Evolutionary conservation across 2,113 vertebrate genomes (phyloP), one percentile per base, ranked within the genome.

Genomic region (Stegastes partitus): DNA sequence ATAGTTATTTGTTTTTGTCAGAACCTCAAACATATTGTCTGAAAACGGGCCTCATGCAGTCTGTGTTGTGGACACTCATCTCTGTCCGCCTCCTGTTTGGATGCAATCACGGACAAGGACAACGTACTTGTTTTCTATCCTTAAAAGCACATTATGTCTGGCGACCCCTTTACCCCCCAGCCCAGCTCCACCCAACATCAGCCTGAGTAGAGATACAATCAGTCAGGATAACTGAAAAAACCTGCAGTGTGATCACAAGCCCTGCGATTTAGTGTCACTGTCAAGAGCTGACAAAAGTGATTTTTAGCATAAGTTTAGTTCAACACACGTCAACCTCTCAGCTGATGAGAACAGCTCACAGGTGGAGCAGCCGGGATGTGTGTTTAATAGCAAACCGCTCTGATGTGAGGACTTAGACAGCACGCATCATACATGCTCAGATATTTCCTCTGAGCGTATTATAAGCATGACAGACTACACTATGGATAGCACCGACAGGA

Each of bases 171-270:
- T 26, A 25, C 31, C 58, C 58, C 23, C 22, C 19, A 11, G 59
- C 26, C 47, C n/a, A 47, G 8, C 31, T 45, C 34, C 6, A 1
- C 54, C 54, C 3, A 77, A 18, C 34, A 57, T 64, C 45, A 53
- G 31, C 25, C 42, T 50, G 11, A 61, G 49, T 47, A 21, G 31
- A 64, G 44, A 9, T 19, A 34, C 25, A 53, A 64, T 78, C 47
- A 51, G n/a, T 69, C n/a, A 23, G 42, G 55, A 49, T 31, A 37
- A 45, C 15, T 63, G 42, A 14, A 39, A 51, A 49, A 25, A 39
- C 34, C 34, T 71, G 39, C 18, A 69, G 25, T 1, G 11, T 49
- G 47, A 28, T 8, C 22, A 25, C 11, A 23, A 56, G 65, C 42
- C 31, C 22, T 47, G 67, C 39, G 54, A 68, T 21, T 5, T 44